phyloP scores from a whole-genome alignment of 1,140 invertebrate species.

The Holotrichia oblita region DNA sequence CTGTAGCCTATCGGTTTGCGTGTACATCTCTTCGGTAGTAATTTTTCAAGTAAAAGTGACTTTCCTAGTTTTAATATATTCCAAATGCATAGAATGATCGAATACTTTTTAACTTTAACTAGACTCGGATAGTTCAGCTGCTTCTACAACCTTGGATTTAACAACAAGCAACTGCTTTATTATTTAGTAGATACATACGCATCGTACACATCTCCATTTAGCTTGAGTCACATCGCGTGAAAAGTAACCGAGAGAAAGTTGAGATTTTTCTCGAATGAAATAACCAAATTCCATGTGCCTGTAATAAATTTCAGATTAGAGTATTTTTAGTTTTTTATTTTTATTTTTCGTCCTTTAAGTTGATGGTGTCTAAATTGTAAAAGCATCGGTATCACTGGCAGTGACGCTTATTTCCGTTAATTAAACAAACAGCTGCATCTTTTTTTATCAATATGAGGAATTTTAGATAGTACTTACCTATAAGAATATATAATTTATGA shows the following conservation, averaged over 20 bases:
- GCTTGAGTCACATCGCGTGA: neutral
- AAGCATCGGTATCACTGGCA: neutral
- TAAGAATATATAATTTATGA: no score
- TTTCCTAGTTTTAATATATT: no score
- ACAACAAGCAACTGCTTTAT: neutral
- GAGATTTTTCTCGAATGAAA: neutral
- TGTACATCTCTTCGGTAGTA: no score
- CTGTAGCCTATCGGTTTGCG: no score
- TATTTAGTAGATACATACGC: neutral
- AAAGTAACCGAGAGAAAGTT: neutral
- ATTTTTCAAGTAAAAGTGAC: no score
- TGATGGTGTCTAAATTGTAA: neutral
- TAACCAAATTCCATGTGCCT: constrained; percentile 11
- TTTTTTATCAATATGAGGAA: no score
- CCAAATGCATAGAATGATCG: no score
- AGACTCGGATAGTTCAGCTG: no score
- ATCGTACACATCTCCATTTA: neutral
- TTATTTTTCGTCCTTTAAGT: neutral
- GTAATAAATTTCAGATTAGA: constrained; percentile 9
- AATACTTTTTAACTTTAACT: no score
- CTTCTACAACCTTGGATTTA: neutral
- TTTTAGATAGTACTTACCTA: no score
- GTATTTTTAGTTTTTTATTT: neutral
- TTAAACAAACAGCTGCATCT: neutral
- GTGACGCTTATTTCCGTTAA: neutral